Evolutionary conservation across 2,113 vertebrate genomes (phyloP), one percentile per base, ranked within the genome.

Genomic region (Pipa parva): DNA sequence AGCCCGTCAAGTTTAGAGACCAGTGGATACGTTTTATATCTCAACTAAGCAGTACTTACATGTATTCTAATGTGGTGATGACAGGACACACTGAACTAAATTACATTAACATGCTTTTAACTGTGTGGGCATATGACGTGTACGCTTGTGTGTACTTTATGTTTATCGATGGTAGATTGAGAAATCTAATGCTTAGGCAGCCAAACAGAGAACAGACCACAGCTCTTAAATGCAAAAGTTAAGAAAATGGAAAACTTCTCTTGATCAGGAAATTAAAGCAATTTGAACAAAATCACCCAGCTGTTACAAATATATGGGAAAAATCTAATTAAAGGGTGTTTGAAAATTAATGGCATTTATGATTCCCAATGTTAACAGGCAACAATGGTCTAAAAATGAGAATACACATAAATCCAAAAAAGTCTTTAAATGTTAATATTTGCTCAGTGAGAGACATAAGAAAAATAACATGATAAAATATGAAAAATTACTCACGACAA

Each of bases 401-500:
- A 21, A 15, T 48, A 20, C 18, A 3, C 26, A 28, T 13, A 9
- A 29, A 24, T 28, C 52, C 4, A 2, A 65, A 37, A 54, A 45
- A 18, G 58, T 42, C 48, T 54, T 45, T 54, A 54, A 61, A 54
- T 29, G 20, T 1, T 0, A 1, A 46, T 0, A 69, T 67, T 18
- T 58, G 59, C 60, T 69, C 71, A 18, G 65, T 18, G 8, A 72
- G 64, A 5, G n/a, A 26, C 17, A 11, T 5, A 45, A 45, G 49
- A 17, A 25, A 45, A 59, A 24, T 59, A 10, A 70, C 39, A 68
- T 48, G 33, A 66, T 63, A 64, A 57, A 56, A 63, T 63, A 15
- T 71, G 15, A 71, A 50, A 71, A 73, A 74, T 50, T 88, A 97
- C 97, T 97, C 82, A 99, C 95, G 94, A 99, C 20, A 99, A 80